Conservation (phyloP, 2,888 invertebrate genomes). For the Geophilus truncorum region DNA sequence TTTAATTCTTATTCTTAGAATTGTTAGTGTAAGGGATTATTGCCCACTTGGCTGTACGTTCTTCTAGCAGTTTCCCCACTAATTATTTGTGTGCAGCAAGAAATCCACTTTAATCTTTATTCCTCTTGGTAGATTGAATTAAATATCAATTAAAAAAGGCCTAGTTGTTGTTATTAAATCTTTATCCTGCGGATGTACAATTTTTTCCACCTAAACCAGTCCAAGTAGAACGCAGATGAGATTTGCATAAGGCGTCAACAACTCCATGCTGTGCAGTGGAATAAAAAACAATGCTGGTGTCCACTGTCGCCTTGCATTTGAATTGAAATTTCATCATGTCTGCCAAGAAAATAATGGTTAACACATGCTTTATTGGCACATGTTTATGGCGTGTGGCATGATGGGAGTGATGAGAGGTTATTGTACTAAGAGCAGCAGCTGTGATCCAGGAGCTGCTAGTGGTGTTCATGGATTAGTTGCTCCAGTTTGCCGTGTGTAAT, state of each 20-base stretch:
- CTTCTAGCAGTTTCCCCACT: too few relatives aligned
- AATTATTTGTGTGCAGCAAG: too few relatives aligned
- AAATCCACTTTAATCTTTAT: too few relatives aligned
- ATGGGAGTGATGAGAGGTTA: conserved; percentile 27
- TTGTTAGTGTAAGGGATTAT: too few relatives aligned
- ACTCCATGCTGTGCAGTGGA: neutral
- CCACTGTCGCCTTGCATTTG: neutral
- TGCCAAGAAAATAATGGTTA: conserved; percentile 17
- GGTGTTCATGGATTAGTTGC: conserved; percentile 11
- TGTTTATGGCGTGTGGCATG: conserved; percentile 27
- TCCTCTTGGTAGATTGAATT: too few relatives aligned
- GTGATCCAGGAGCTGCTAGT: conserved; percentile 12
- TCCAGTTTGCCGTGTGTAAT: conserved; percentile 11
- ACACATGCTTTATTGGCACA: conserved; percentile 21
- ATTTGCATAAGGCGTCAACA: neutral
- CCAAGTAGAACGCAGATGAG: too few relatives aligned
- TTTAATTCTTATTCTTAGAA: too few relatives aligned
- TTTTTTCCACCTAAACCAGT: too few relatives aligned
- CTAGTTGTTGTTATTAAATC: too few relatives aligned
- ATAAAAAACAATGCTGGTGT: neutral
- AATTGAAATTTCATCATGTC: conserved; percentile 12
- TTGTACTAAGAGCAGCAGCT: conserved; percentile 25
- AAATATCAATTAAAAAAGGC: too few relatives aligned
- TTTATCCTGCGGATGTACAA: too few relatives aligned
- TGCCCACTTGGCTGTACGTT: neutral